Evolutionary conservation across 2,113 vertebrate species (phyloP), one percentile per base, ranked within the genome.

Genomic region (Hypomesus transpacificus): DNA sequence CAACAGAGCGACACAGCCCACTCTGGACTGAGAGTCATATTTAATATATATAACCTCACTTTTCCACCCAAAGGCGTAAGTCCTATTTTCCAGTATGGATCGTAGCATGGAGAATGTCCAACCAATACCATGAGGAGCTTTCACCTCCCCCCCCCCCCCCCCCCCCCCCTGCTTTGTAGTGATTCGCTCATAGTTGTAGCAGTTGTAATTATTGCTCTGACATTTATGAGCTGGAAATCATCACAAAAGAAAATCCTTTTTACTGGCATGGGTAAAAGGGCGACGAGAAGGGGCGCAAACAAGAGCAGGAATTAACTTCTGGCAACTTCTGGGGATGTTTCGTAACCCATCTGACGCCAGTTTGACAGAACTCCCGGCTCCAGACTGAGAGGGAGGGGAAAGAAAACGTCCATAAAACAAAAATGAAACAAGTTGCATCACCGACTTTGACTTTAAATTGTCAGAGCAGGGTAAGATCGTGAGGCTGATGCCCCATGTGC

Each of bases 291-390:
- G 74, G 74, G 75, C 70, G 67, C 73, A 51, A 46, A 73, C 70
- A 80, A 69, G 64, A 86, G 79, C 74, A 69, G 82, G 83, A 87
- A 87, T 86, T 65, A 66, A 86, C 81, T 84, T 82, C 75, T 88
- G 86, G 85, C 86, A 83, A 84, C 77, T 66, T 26, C 69, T 68
- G 62, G 68, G 11, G 68, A 58, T 77, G 71, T 84, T 84, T 81
- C 71, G 77, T 83, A 83, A 84, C 66, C 79, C 77, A 68, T 85
- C 83, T 73, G 87, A 88, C 82, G 87, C 88, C 86, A 81, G 71
- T 74, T 60, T 87, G 80, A 88, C 82, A 84, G 78, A 77, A 63
- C 82, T 82, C 71, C 81, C 82, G 84, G 84, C 84, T 79, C 75
- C 66, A 84, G 67, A 77, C 26, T 8, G 26, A 77, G 59, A 72